Conservation (phyloP, 2,888 invertebrate species). For the Siphonodentalium dalli region DNA sequence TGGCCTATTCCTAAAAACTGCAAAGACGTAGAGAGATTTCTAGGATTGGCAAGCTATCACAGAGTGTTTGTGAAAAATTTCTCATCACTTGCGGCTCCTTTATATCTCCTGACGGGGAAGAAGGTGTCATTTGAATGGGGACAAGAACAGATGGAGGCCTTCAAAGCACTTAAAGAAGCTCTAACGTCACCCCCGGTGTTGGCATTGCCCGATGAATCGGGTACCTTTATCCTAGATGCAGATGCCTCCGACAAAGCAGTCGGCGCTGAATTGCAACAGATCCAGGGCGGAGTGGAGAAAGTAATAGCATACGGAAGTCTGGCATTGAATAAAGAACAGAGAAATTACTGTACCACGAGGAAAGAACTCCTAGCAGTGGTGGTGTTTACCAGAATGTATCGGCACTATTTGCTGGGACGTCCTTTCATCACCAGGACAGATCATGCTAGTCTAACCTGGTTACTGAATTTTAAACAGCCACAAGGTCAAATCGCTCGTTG, state of each 20-base stretch:
- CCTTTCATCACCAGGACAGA: conserved; percentile 8
- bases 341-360: neutral
- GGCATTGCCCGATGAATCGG: neutral
- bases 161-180: neutral
- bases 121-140: neutral
- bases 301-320: conserved; percentile 8
- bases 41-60: neutral
- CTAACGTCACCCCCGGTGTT: neutral
- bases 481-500: conserved; percentile 11
- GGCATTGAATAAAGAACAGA: neutral
- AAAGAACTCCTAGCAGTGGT: conserved; percentile 5
- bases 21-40: neutral
- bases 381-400: neutral
- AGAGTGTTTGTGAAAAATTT: neutral
- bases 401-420: conserved; percentile 6
- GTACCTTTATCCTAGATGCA: conserved; percentile 1
- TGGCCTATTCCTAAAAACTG: conserved; percentile 4
- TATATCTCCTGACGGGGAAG: too few relatives aligned
- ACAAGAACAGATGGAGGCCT: neutral
- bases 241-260: conserved; percentile 5
- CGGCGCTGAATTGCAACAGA: conserved; percentile 8
- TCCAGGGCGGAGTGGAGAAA: conserved; percentile 7
- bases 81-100: neutral
- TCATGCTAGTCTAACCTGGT: conserved; percentile 5
- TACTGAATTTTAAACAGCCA: neutral